Percentiles rank a stretch among this genome's conserved stretches.
Evolutionary conservation across 2,888 invertebrate species (phyloP).

Genomic region (Pegoplata infirma): DNA sequence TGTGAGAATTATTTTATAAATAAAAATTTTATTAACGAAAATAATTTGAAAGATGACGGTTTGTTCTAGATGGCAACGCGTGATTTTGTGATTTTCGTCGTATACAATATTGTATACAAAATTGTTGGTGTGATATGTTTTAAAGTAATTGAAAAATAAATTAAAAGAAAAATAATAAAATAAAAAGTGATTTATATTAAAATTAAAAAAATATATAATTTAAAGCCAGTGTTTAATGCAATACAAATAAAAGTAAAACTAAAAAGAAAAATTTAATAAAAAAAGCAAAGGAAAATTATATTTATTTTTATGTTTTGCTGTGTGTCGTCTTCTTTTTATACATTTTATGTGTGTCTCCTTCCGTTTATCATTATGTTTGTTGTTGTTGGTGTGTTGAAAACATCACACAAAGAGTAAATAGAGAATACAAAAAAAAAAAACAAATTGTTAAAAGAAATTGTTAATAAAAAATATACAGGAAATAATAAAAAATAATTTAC

Average conservation of each 20-base stretch:
- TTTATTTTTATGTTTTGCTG: neutral
- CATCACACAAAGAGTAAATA: constrained; percentile 34
- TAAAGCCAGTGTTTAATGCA: neutral
- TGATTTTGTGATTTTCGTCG: constrained; percentile 6
- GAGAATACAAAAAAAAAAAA: constrained; percentile 29
- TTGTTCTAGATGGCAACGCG: constrained; percentile 48
- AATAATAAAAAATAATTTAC: constrained; percentile 14
- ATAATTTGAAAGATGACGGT: too few relatives aligned
- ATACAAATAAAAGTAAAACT: neutral
- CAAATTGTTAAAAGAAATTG: constrained; percentile 16
- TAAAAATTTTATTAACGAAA: too few relatives aligned
- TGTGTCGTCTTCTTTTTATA: constrained; percentile 2
- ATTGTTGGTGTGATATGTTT: constrained; percentile 28
- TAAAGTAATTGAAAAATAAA: constrained; percentile 26
- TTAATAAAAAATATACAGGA: constrained; percentile 22
- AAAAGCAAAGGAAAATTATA: too few relatives aligned
- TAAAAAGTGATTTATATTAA: constrained; percentile 9
- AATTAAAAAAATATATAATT: neutral
- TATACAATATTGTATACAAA: too few relatives aligned
- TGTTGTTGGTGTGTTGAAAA: constrained; percentile 15
- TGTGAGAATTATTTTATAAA: too few relatives aligned
- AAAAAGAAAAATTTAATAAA: constrained; percentile 3
- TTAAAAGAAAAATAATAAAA: constrained; percentile 3
- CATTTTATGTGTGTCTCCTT: constrained; percentile 24
- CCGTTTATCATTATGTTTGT: constrained; percentile 33